Evolutionary conservation across 2,888 invertebrate species (phyloP).

Genomic region (Sphaerophoria rueppellii): DNA sequence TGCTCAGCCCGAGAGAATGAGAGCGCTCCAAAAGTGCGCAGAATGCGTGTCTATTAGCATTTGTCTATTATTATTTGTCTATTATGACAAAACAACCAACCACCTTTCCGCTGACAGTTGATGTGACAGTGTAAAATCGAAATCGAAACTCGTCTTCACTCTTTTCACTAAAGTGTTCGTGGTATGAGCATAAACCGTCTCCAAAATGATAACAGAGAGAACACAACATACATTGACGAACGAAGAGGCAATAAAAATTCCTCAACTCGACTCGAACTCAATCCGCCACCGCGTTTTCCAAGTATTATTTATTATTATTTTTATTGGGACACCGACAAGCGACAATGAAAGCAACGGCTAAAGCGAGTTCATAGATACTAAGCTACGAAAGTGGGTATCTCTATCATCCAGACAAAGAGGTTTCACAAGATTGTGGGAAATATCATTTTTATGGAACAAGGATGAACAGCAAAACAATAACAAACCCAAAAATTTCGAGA

Average conservation of each 20-base stretch:
- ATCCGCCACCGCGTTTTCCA: constrained; percentile 17
- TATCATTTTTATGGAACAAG: constrained; percentile 2
- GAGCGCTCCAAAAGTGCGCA: constrained; percentile 41
- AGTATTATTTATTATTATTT: neutral
- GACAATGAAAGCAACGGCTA: neutral
- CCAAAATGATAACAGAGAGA: constrained; percentile 53
- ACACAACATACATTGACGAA: constrained; percentile 15
- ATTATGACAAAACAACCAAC: constrained; percentile 3
- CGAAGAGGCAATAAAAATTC: constrained; percentile 31
- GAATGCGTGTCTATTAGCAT: constrained; percentile 49
- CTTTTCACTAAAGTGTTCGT: neutral
- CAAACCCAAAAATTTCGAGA: constrained; percentile 41
- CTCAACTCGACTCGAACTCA: constrained; percentile 18
- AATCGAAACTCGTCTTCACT: constrained; percentile 38
- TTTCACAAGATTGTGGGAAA: constrained; percentile 11
- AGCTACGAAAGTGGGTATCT: constrained; percentile 41
- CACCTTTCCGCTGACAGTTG: constrained; percentile 27
- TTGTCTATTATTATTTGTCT: too few relatives aligned
- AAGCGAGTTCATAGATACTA: neutral
- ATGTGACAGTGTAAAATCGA: constrained; percentile 49
- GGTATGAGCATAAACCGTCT: constrained; percentile 12
- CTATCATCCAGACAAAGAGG: neutral
- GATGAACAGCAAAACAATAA: constrained; percentile 47
- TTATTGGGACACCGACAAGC: constrained; percentile 1
- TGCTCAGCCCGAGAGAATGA: constrained; percentile 2